Evolutionary conservation across 1,140 invertebrate species (phyloP).

Genomic region (Anagrus nilaparvatae): DNA sequence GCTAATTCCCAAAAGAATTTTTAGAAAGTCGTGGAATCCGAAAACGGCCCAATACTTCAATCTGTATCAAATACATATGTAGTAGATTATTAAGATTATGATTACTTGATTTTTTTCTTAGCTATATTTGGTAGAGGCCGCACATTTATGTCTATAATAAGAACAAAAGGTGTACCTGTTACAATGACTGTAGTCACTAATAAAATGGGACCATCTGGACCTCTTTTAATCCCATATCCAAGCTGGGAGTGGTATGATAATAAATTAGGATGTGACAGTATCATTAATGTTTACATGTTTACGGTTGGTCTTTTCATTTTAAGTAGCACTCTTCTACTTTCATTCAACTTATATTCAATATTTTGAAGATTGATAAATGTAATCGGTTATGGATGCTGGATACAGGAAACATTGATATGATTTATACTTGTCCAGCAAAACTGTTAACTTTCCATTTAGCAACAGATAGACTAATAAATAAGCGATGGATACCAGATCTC

Average conservation of each 20-base stretch:
- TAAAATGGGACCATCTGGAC: conserved; percentile 27
- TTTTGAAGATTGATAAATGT: conserved; percentile 46
- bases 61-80: too few relatives aligned
- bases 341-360: neutral
- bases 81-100: too few relatives aligned
- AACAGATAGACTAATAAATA: conserved; percentile 42
- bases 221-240: conserved; percentile 35
- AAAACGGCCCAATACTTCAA: too few relatives aligned
- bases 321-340: neutral
- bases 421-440: conserved; percentile 42
- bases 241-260: conserved; percentile 39
- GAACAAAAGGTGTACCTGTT: conserved; percentile 39
- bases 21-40: too few relatives aligned
- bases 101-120: too few relatives aligned
- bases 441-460: conserved; percentile 47
- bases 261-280: conserved; percentile 28
- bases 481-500: conserved; percentile 37
- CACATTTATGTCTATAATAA: too few relatives aligned
- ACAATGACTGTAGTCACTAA: conserved; percentile 34
- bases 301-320: conserved; percentile 31
- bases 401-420: conserved; percentile 37
- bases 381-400: conserved; percentile 52
- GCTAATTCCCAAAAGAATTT: too few relatives aligned
- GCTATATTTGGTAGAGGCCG: too few relatives aligned
- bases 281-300: conserved; percentile 40